phyloP scores from a whole-genome alignment of 2,888 invertebrate genomes.

The Nomada flava region DNA sequence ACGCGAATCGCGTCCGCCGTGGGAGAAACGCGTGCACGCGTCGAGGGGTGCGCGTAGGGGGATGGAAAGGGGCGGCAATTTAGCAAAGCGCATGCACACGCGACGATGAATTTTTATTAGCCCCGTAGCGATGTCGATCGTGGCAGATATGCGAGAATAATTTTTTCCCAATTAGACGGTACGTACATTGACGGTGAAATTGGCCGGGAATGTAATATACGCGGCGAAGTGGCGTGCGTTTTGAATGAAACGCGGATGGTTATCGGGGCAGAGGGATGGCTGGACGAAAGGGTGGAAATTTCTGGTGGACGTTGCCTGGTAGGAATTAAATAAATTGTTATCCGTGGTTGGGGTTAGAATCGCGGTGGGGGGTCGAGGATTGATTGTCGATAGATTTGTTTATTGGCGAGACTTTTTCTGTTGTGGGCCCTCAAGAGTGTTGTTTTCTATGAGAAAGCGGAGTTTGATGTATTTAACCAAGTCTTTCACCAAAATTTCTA shows the following conservation, averaged over 20 bases:
- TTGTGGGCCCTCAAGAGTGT: no score
- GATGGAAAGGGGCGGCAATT: conserved; percentile 43
- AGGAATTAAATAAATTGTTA: no score
- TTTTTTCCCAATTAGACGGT: conserved; percentile 44
- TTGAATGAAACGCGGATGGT: conserved; percentile 25
- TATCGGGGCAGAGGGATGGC: neutral
- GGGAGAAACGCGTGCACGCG: neutral
- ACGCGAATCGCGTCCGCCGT: conserved; percentile 34
- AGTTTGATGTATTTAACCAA: no score
- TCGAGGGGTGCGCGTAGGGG: neutral
- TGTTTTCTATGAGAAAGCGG: no score
- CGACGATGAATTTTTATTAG: conserved; percentile 66
- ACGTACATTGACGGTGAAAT: conserved; percentile 35
- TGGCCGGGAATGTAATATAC: conserved; percentile 34
- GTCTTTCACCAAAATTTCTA: no score
- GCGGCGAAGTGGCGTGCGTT: conserved; percentile 19
- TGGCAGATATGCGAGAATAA: conserved; percentile 44
- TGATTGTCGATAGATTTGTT: neutral
- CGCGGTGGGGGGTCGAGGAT: neutral
- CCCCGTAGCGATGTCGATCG: conserved; percentile 25
- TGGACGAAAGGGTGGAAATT: conserved; percentile 2
- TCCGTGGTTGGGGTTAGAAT: no score
- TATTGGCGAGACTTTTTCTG: neutral
- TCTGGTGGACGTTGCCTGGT: neutral
- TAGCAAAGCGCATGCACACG: conserved; percentile 50